Conservation (phyloP, 2,113 vertebrate genomes). For the Pristiophorus japonicus region DNA sequence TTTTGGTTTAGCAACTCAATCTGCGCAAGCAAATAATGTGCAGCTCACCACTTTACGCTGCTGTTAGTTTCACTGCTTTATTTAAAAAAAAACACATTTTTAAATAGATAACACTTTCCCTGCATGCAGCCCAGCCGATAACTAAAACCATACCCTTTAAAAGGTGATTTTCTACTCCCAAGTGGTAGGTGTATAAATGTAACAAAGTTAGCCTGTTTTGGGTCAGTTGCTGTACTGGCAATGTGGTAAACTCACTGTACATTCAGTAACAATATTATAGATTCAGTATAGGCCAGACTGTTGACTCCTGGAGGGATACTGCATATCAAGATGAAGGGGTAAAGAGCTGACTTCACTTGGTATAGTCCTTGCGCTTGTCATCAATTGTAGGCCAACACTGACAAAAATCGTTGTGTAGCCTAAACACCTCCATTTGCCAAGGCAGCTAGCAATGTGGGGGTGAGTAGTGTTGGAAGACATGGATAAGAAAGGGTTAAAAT, state of each 20-base stretch:
- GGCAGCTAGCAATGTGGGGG: neutral
- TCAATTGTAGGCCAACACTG: neutral
- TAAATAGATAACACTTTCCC: neutral
- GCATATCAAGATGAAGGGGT: neutral
- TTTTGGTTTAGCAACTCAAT: neutral
- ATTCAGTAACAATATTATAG: neutral
- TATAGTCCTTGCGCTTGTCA: neutral
- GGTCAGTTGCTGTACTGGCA: neutral
- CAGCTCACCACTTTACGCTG: neutral
- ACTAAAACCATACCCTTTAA: neutral
- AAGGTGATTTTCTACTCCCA: neutral
- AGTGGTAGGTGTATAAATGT: neutral
- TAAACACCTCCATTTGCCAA: neutral
- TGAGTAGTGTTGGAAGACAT: neutral
- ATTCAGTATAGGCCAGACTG: neutral
- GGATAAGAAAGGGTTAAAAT: neutral
- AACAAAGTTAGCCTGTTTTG: neutral
- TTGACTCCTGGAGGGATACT: neutral
- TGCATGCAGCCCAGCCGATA: neutral
- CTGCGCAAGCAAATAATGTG: no score
- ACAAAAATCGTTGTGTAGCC: neutral
- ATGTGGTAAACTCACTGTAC: neutral
- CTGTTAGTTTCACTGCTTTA: neutral
- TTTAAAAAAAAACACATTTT: neutral
- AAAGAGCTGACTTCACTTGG: neutral